Percentiles rank a stretch among this genome's conserved stretches.
These are phyloP conservation scores for Phrynosoma platyrhinos DNA, from an alignment of 2,113 vertebrate species.

Conservation along the genomic window DNA sequence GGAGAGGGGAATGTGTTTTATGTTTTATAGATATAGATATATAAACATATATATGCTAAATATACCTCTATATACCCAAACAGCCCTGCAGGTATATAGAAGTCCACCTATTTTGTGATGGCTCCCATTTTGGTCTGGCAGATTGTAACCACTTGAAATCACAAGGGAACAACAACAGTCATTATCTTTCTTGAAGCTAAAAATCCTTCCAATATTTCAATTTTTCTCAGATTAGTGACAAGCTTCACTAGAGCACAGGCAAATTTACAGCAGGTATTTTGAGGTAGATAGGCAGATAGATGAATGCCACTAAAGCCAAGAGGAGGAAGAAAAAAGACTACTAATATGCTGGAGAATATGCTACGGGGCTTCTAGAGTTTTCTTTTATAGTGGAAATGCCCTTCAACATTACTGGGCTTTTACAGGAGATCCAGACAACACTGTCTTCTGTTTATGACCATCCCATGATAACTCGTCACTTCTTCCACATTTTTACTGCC, in stretches of 20 bases:
- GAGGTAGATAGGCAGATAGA: neutral
- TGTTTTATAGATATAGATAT: neutral
- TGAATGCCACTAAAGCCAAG: conserved; percentile 9
- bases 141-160: neutral
- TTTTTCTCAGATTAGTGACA: neutral
- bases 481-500: neutral
- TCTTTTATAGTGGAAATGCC: neutral
- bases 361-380: neutral
- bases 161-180: neutral
- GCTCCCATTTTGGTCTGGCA: neutral
- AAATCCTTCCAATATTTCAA: conserved; percentile 20
- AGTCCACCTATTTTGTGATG: neutral
- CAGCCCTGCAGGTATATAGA: neutral
- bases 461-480: neutral
- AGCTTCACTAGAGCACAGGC: conserved; percentile 8
- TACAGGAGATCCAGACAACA: too few species aligned
- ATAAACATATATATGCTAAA: neutral
- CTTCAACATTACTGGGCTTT: neutral
- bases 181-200: conserved; percentile 17
- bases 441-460: neutral
- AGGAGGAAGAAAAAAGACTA: neutral
- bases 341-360: conserved; percentile 3
- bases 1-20: neutral
- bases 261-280: conserved; percentile 2
- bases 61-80: too few species aligned